Base-by-base conservation (phyloP, 1,140 invertebrate genomes). In the Drosophila funebris region DNA sequence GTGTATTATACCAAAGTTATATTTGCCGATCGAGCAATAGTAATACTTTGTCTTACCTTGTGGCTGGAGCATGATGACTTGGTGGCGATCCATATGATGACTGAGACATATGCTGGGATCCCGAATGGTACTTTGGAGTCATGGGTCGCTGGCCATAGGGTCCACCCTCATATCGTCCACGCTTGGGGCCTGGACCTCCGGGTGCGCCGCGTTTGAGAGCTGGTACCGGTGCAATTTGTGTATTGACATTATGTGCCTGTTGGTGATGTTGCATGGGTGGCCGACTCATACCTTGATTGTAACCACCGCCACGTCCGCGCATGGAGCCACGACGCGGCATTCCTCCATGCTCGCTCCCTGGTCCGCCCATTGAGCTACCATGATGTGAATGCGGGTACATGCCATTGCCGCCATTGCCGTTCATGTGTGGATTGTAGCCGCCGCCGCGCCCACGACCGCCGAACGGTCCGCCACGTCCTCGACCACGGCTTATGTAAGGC, bases 141-240 rank as follows among this genome's bases (percentile, higher is more conserved):
- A 91, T 88, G 53, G 89, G 89, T 36, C 90, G 64, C 50, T 91
- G 90, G 50, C 90, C 67, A 62, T 91, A 91, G 11, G 90, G 90
- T 50, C 90, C 89, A 18, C 82, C 79, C 41, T 91, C 90, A 52
- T 91, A 91, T 52, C 90, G 85, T 61, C 90, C 90, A 27, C 90
- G 82, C 39, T 91, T 91, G n/a, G 90, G 90, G 33, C 90, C 82
- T 36, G 90, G 90, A 56, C 90, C 90, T 68, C 90, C 90, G 41
- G 90, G 90, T 54, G 90, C 90, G 66, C 90, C 90, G 16, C 90
- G 88, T 84, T 91, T 91, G 53, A 91, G 73, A 73, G 90, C 84
- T 73, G 79, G 90, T 77, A 88, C 88, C 72, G 90, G 90, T 79
- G 90, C 85, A 56, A 90, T 79, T 90, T 91, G 90, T 70, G 90